Evolutionary conservation across 2,888 invertebrate species (phyloP), one percentile per base, ranked within the genome.

Genomic region (Amphiduros pacificus): DNA sequence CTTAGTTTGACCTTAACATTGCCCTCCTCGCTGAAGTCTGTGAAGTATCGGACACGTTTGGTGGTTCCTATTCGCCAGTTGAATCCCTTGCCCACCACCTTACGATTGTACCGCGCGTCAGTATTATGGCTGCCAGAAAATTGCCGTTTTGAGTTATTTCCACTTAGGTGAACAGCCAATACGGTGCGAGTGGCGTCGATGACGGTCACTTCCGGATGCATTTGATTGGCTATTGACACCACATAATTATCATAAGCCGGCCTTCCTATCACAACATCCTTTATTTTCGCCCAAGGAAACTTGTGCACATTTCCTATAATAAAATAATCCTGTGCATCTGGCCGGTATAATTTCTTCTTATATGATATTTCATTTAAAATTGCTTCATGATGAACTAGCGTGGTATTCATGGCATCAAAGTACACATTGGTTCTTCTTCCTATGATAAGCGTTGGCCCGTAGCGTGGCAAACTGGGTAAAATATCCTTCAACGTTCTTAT

Each of bases 191-290:
- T 44, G 5, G 44, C 44, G n/a, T 44, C 44, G n/a, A 44, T 44
- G 9, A 44, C 44, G n/a, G 44, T 44, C 4, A 44, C n/a, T n/a
- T 44, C 22, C 5, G n/a, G 44, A n/a, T n/a, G n/a, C n/a, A n/a
- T n/a, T 11, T n/a, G 5, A 17, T 22, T 20, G 4, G 44, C 44
- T 22, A 44, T 44, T 44, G 20, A n/a, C 5, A 44, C 44, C 5
- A 44, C 44, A n/a, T 44, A 44, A 44, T 44, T 44, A n/a, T 44
- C 44, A 44, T 44, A 44, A 5, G 44, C 44, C 5, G 44, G 44
- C 22, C 44, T n/a, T 20, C 44, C 44, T 5, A 44, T 44, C 9
- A 44, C 44, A 5, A 44, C 44, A 17, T 44, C n/a, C 22, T 17
- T 44, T 44, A 44, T 44, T 11, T 20, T 4, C 5, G n/a, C 5